Conservation (phyloP, 30 jellyfish, hydroid and myxozoan species). For the Hydractinia echinata region DNA sequence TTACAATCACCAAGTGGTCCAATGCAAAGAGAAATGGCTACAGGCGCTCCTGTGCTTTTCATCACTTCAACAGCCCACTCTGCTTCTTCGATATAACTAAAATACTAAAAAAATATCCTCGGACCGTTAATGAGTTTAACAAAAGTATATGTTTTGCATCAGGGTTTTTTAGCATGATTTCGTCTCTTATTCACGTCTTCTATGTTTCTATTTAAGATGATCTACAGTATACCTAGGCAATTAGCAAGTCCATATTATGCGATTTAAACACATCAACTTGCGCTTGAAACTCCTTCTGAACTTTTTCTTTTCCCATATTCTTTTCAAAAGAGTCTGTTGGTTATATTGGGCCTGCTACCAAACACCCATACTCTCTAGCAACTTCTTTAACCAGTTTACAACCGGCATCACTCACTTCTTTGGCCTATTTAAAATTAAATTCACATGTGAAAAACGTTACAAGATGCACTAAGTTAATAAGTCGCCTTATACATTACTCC, state of each 20-base stretch:
- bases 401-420: conserved; percentile 46
- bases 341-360: conserved; percentile 49
- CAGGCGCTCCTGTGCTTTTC: conserved; percentile 43
- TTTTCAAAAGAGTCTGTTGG: conserved; percentile 21
- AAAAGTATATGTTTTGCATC: no score
- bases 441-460: background rate
- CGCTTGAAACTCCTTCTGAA: conserved; percentile 29
- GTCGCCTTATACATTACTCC: no score
- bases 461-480: no score
- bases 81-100: conserved; percentile 49
- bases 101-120: conserved; percentile 23
- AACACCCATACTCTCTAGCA: conserved; percentile 36
- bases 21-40: conserved; percentile 46
- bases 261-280: conserved; percentile 31
- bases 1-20: conserved; percentile 57
- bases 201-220: no score
- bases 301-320: background rate
- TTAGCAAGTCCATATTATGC: conserved; percentile 43
- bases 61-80: conserved; percentile 65
- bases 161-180: no score
- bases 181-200: no score
- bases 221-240: conserved; percentile 33
- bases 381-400: conserved; percentile 52
- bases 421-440: conserved; percentile 9
- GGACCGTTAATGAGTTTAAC: background rate